Conservation (phyloP, 2,888 invertebrate species). For the Mimas tiliae region DNA sequence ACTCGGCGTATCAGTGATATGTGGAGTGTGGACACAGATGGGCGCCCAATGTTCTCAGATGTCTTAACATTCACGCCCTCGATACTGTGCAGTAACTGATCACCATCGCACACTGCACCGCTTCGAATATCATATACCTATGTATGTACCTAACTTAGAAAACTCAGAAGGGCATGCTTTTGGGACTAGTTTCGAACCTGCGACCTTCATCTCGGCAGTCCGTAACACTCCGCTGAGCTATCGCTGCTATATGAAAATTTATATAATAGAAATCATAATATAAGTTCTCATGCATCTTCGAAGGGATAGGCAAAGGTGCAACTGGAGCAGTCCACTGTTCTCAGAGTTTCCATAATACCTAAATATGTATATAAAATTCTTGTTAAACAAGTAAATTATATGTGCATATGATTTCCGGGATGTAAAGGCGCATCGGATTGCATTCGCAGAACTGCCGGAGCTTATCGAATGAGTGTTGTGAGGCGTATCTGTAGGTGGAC, state of each 20-base stretch:
- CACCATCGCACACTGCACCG: too few species aligned
- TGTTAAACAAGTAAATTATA: conserved; percentile 23
- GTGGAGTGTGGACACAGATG: conserved; percentile 79
- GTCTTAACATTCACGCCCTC: conserved; percentile 41
- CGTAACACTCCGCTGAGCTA: too few species aligned
- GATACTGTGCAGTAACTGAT: conserved; percentile 37
- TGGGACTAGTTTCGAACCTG: too few species aligned
- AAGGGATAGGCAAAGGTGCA: too few species aligned
- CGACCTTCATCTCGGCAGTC: too few species aligned
- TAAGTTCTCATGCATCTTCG: too few species aligned
- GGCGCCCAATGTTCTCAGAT: conserved; percentile 60
- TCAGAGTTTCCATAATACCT: too few species aligned
- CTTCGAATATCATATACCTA: conserved; percentile 9
- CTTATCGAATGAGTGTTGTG: conserved; percentile 56
- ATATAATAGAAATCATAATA: too few species aligned
- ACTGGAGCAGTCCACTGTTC: too few species aligned
- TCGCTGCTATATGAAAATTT: too few species aligned
- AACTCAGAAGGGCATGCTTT: too few species aligned
- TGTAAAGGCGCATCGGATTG: conserved; percentile 56
- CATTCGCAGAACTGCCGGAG: conserved; percentile 60
- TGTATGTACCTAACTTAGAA: too few species aligned
- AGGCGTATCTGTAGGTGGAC: conserved; percentile 50
- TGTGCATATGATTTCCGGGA: conserved; percentile 53
- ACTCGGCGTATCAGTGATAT: conserved; percentile 46
- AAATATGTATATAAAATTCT: conserved; percentile 7